Percentiles rank a stretch among this genome's conserved stretches.
Evolutionary conservation across 2,113 vertebrate species (phyloP).

Genomic region (Dromaius novaehollandiae): DNA sequence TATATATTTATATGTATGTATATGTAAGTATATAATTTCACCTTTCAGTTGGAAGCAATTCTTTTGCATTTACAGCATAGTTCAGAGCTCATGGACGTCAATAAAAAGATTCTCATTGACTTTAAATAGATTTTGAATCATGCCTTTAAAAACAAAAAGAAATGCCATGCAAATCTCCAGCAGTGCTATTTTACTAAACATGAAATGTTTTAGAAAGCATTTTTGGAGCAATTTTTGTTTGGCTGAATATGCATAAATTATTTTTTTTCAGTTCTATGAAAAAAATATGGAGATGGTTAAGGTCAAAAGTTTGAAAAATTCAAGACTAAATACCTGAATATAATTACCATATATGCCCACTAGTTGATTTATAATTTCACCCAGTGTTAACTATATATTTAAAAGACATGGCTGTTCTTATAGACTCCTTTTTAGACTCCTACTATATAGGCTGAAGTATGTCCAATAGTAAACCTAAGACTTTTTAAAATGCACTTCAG

Average conservation of each 20-base stretch:
- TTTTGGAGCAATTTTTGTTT: neutral
- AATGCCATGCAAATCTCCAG: neutral
- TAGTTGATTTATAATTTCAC: neutral
- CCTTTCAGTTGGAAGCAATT: neutral
- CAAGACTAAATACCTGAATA: neutral
- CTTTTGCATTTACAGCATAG: neutral
- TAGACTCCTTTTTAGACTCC: neutral
- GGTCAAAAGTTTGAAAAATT: neutral
- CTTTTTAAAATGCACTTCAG: neutral
- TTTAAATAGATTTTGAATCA: conserved; percentile 37
- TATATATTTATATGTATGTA: neutral
- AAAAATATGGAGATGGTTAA: neutral
- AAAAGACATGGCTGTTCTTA: neutral
- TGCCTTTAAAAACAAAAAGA: conserved; percentile 21
- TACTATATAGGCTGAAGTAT: neutral
- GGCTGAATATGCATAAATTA: neutral
- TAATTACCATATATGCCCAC: neutral
- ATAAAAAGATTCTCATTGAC: neutral
- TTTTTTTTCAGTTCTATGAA: neutral
- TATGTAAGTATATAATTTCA: neutral
- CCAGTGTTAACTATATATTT: neutral
- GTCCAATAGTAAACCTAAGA: neutral
- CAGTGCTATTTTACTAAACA: neutral
- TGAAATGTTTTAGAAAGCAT: neutral
- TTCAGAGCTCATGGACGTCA: neutral